Base-by-base conservation (phyloP, 2,888 invertebrate genomes). In the Periphyllus acericola region DNA sequence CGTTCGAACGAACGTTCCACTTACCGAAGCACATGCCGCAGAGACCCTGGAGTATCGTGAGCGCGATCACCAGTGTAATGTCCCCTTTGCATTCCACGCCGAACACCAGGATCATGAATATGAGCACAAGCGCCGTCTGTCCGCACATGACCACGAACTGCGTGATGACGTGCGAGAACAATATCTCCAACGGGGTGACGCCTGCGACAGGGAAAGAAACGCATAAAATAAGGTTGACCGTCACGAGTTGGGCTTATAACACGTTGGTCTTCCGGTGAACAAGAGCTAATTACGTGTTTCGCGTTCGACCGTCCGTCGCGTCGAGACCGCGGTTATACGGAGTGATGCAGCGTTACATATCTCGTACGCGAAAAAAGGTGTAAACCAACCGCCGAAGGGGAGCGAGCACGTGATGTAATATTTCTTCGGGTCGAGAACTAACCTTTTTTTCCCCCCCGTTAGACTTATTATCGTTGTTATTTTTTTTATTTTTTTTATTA, bases 21-120 rank as follows among this genome's bases (percentile, higher is more conserved):
- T 91, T 91, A 94, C 98, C 98, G 92, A 98, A 97, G 91, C 97
- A 97, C 98, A 98, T 98, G 90, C 98, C 98, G 92, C 98, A 97
- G 71, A 98, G 94, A 91, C 95, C 98, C 92, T 98, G 98, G 89
- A 98, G 92, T 90, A 98, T 93, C 1, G 98, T 97, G 60, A 98
- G 92, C 90, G 96, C 93, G 89, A 98, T 94, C 29, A 98, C 97
- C 92, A 95, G 95, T 84, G 95, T 93, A 82, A 98, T 94, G 86
- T 97, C 96, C 25, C 98, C 98, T 90, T 96, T 95, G 91, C 96
- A 96, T 91, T 98, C 96, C 83, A 98, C 97, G 1, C 96, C 95
- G 90, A 98, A 97, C 9, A 97, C 97, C 9, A 96, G 93, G 90
- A 98, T 95, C 95, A 98, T 97, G 93, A 98, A 97, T 90, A 97